These are phyloP conservation scores for Wasmannia auropunctata DNA, from an alignment of 1,140 invertebrate species.

Conservation along the genomic window DNA sequence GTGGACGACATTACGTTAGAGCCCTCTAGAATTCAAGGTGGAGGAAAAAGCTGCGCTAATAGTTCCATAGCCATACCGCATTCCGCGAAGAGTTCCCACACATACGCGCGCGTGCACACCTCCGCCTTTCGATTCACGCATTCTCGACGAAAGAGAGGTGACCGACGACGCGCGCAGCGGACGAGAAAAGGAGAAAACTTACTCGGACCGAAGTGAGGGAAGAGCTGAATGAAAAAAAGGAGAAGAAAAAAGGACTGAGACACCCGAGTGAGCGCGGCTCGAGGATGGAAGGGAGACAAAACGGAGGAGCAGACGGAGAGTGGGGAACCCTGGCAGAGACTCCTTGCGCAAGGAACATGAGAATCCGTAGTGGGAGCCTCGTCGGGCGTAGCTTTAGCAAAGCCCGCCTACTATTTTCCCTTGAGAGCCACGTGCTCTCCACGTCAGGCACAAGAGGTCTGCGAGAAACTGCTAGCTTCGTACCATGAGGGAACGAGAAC, in stretches of 20 bases:
- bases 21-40: constrained; percentile 54
- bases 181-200: background rate
- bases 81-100: constrained; percentile 80
- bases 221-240: constrained; percentile 64
- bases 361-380: constrained; percentile 62
- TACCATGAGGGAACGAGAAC: background rate
- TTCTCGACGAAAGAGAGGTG: constrained; percentile 67
- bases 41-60: constrained; percentile 61
- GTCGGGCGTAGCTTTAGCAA: constrained; percentile 67
- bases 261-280: background rate
- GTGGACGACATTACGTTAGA: constrained; percentile 36
- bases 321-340: constrained; percentile 71
- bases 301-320: constrained; percentile 42
- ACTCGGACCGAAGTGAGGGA: constrained; percentile 43
- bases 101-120: constrained; percentile 65
- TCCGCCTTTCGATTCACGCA: constrained; percentile 78
- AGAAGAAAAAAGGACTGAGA: constrained; percentile 57
- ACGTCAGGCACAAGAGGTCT: constrained; percentile 7
- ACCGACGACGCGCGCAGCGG: constrained; percentile 14
- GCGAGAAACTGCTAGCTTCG: constrained; percentile 1
- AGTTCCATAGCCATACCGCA: constrained; percentile 77
- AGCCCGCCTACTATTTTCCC: constrained; percentile 69
- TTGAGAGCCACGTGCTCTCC: constrained; percentile 76
- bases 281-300: constrained; percentile 44
- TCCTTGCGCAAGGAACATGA: constrained; percentile 68